These are phyloP conservation scores for Platerodrilus igneus DNA, from an alignment of 2,888 invertebrate species.

Conservation along the genomic window DNA sequence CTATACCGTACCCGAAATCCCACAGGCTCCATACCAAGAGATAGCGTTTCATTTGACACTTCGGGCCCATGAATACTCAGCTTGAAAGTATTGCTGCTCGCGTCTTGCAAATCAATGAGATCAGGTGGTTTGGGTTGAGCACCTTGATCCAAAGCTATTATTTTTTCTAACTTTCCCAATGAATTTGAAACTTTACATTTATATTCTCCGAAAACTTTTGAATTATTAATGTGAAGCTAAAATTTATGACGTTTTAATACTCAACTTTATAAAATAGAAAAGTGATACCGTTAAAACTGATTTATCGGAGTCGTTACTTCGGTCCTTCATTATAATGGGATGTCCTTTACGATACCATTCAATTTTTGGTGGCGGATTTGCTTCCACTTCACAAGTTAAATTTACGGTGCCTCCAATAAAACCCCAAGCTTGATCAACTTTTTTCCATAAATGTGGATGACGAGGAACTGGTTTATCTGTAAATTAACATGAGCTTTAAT, in stretches of 20 bases:
- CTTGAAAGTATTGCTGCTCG: conserved; percentile 35
- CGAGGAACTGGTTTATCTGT: conserved; percentile 27
- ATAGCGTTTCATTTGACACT: conserved; percentile 25
- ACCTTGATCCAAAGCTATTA: conserved; percentile 51
- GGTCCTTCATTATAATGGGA: conserved; percentile 26
- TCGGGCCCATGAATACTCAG: conserved; percentile 37
- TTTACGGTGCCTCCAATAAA: conserved; percentile 54
- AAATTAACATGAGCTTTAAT: too few species aligned
- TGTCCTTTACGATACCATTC: conserved; percentile 49
- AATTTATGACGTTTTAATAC: conserved; percentile 11
- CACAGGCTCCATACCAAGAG: conserved; percentile 36
- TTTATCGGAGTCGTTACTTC: conserved; percentile 16
- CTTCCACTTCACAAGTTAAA: conserved; percentile 75
- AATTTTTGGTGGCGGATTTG: conserved; percentile 52
- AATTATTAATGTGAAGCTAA: conserved; percentile 41
- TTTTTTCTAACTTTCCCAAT: conserved; percentile 50
- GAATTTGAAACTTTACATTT: conserved; percentile 53
- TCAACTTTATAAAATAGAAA: not conserved
- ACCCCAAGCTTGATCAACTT: conserved; percentile 45
- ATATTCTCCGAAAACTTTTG: conserved; percentile 50
- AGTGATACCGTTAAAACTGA: conserved; percentile 16
- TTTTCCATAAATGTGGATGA: conserved; percentile 33
- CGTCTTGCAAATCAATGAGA: conserved; percentile 33
- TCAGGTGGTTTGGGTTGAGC: conserved; percentile 52
- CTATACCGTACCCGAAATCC: conserved; percentile 39